phyloP scores from a whole-genome alignment of 2,113 vertebrate species.

The Prunella himalayana region DNA sequence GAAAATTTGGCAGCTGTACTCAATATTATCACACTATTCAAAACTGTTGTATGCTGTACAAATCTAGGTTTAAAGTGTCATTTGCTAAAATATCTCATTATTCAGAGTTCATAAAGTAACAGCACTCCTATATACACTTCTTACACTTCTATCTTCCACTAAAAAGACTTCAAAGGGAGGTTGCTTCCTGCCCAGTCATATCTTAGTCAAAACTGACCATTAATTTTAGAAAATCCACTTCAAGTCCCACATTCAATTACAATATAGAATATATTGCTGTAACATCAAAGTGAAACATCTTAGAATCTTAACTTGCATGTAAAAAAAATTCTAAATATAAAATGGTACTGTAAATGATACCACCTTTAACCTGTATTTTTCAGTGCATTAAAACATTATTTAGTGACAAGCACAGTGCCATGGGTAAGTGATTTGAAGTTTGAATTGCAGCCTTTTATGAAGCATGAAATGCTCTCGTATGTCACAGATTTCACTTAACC shows the following conservation, averaged over 20 bases:
- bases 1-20: conserved; percentile 66
- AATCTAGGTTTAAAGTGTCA: conserved; percentile 64
- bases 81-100: conserved; percentile 68
- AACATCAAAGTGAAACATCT: conserved; percentile 33
- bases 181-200: not conserved
- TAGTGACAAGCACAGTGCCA: conserved; percentile 51
- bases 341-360: conserved; percentile 48
- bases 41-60: conserved; percentile 53
- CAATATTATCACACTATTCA: conserved; percentile 42
- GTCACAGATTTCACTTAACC: conserved; percentile 51
- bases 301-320: conserved; percentile 31
- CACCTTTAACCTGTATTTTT: conserved; percentile 33
- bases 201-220: conserved; percentile 56
- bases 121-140: conserved; percentile 56
- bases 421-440: conserved; percentile 8
- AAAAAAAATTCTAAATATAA: conserved; percentile 55
- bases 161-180: conserved; percentile 58
- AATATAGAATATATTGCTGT: conserved; percentile 39
- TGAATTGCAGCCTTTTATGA: conserved; percentile 24
- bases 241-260: conserved; percentile 53
- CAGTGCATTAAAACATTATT: conserved; percentile 56
- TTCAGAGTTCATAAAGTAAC: conserved; percentile 63
- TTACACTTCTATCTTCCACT: conserved; percentile 50
- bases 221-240: conserved; percentile 66
- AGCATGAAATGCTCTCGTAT: conserved; percentile 27